phyloP scores from a whole-genome alignment of 2,113 vertebrate species.

The Emydura subglobosa region DNA sequence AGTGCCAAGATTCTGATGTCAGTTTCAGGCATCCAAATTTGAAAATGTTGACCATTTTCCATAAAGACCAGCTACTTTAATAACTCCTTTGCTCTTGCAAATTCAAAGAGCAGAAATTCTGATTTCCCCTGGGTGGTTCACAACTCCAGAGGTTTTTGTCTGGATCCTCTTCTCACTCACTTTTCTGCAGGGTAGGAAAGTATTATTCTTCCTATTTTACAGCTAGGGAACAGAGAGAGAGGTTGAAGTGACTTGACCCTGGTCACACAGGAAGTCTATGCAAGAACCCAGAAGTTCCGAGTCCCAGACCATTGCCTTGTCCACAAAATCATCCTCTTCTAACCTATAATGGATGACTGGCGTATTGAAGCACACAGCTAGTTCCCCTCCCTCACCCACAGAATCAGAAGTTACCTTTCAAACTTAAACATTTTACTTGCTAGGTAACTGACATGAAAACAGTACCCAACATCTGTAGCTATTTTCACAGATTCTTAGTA shows the following conservation, averaged over 20 bases:
- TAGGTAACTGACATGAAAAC: slow-evolving; percentile 26
- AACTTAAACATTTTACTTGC: background rate
- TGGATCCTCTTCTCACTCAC: background rate
- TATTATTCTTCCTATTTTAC: background rate
- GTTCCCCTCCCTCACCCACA: background rate
- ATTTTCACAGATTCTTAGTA: background rate
- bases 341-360: background rate
- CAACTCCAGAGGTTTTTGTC: background rate
- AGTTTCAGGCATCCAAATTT: background rate
- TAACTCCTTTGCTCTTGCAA: background rate
- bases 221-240: background rate
- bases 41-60: background rate
- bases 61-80: background rate
- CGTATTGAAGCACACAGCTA: background rate
- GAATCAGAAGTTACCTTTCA: fast-evolving
- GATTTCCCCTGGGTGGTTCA: background rate
- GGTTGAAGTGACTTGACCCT: background rate
- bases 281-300: fast-evolving
- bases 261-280: fast-evolving
- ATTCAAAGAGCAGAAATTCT: background rate
- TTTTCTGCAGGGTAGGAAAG: fast-evolving
- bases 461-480: background rate
- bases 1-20: background rate
- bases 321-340: background rate
- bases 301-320: fast-evolving